Conservation (phyloP, 2,113 vertebrate genomes). For the Bothrops jararaca region DNA sequence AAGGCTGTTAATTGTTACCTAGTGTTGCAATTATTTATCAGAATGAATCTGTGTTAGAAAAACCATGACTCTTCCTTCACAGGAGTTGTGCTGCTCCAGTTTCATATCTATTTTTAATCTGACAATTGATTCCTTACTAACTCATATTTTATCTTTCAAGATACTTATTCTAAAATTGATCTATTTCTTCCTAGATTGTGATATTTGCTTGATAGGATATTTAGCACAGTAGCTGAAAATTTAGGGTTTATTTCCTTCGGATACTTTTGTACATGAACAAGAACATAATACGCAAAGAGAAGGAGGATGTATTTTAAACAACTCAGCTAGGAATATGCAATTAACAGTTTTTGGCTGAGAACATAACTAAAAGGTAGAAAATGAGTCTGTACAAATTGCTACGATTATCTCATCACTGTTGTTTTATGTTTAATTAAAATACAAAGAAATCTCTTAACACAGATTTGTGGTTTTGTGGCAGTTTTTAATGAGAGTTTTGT, state of each 20-base stretch:
- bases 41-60: neutral
- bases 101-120: neutral
- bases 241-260: conserved; percentile 34
- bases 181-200: conserved; percentile 17
- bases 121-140: neutral
- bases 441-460: conserved; percentile 58
- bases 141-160: neutral
- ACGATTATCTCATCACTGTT: conserved; percentile 61
- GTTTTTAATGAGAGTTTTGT: conserved; percentile 56
- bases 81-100: neutral
- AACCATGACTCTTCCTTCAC: neutral
- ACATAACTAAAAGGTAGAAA: conserved; percentile 54
- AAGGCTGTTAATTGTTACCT: neutral
- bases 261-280: conserved; percentile 2
- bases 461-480: conserved; percentile 60
- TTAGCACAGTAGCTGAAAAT: conserved; percentile 4
- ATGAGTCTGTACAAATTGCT: conserved; percentile 47
- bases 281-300: conserved; percentile 28
- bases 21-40: too few relatives aligned
- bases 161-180: neutral
- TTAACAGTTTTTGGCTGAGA: conserved; percentile 53
- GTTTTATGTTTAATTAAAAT: conserved; percentile 70
- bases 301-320: conserved; percentile 36
- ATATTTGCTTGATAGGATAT: neutral
- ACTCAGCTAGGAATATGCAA: conserved; percentile 54